Evolutionary conservation across 2,888 invertebrate species (phyloP), one percentile per base, ranked within the genome.

Genomic region (Drosophila greeni): DNA sequence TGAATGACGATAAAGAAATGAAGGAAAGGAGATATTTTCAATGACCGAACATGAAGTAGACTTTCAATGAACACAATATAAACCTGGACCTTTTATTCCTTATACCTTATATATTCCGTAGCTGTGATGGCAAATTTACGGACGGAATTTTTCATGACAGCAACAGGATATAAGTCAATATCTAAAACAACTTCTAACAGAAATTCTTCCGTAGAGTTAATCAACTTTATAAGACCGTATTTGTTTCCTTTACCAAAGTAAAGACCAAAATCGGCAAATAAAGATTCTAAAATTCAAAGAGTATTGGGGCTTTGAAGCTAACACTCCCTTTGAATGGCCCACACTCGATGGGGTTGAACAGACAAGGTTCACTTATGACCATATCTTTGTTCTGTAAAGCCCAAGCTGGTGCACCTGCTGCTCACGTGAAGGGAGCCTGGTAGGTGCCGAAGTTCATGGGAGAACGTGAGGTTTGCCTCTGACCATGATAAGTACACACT

Each of bases 381-480:
- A 18, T 23, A 12, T 14, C 20, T 23, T 12, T 40, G 12, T 20
- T n/a, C 24, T 24, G 5, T 16, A 5, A 11, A 18, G 59, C 29
- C 45, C 37, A 37, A 29, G 56, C 37, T 31, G n/a, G 8, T 31
- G 51, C 80, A 70, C 56, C 67, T 51, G 58, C 52, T 36, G 59
- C 34, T 37, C 78, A 73, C 76, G 78, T 76, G 82, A 47, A 57
- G 14, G 7, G 33, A 26, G 26, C 62, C 23, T 26, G 20, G 39
- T 61, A 36, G 60, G 45, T 45, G 73, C 61, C 47, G 54, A 66
- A 74, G 73, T 74, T 60, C 60, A 61, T 48, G 60, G 18, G 31
- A n/a, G 55, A 80, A 80, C 76, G 76, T 81, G 76, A 53, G 48
- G 34, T 48, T 65, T 72, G 18, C 33, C 51, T 36, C 24, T 16